These are phyloP conservation scores for Drosophila biarmipes DNA, from an alignment of 1,140 invertebrate species.

Conservation along the genomic window DNA sequence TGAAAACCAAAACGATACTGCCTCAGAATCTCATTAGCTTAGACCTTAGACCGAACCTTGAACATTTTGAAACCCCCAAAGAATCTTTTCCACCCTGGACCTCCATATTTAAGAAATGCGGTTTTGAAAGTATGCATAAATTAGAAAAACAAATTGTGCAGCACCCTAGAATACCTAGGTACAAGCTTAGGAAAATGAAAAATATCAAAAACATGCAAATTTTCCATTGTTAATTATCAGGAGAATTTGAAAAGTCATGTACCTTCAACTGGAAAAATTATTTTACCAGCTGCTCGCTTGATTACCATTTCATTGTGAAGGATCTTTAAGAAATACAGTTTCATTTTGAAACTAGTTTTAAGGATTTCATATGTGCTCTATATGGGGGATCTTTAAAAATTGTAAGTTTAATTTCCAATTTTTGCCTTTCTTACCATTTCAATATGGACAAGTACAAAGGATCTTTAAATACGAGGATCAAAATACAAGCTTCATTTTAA, in stretches of 20 bases:
- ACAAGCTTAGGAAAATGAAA: not conserved
- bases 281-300: not conserved
- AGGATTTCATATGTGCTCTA: too few species aligned
- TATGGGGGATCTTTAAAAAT: not conserved
- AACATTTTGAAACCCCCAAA: not conserved
- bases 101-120: not conserved
- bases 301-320: too few species aligned
- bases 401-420: not conserved
- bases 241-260: not conserved
- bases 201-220: constrained; percentile 3
- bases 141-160: not conserved
- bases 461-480: too few species aligned
- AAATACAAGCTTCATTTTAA: too few species aligned
- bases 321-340: too few species aligned
- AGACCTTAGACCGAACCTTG: not conserved
- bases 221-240: not conserved
- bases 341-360: too few species aligned
- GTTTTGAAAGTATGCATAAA: constrained; percentile 3
- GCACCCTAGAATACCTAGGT: too few species aligned
- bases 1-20: too few species aligned
- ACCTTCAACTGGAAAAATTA: not conserved
- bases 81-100: not conserved
- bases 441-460: too few species aligned
- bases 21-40: too few species aligned
- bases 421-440: too few species aligned